phyloP scores from a whole-genome alignment of 2,888 invertebrate genomes.

The Ennomos quercinarius region DNA sequence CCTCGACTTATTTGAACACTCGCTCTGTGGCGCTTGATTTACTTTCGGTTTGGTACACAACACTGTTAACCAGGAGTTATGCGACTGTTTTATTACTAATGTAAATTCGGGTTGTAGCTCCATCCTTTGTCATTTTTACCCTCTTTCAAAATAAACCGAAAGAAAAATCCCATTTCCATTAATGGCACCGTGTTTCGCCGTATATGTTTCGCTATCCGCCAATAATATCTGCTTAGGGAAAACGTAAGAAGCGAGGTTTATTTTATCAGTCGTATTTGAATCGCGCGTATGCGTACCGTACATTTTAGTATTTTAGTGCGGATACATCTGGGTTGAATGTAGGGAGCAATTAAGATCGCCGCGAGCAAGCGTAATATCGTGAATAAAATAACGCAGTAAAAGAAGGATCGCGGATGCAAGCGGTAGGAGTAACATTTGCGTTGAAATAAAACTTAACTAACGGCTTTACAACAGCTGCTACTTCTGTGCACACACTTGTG shows the following conservation, averaged over 20 bases:
- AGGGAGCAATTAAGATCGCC: slow-evolving; percentile 28
- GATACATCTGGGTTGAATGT: slow-evolving; percentile 26
- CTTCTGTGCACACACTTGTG: slow-evolving; percentile 48
- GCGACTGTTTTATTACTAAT: slow-evolving; percentile 48
- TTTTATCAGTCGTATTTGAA: slow-evolving; percentile 22
- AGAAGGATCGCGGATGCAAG: slow-evolving; percentile 41
- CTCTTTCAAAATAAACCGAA: slow-evolving; percentile 27
- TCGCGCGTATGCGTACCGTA: slow-evolving; percentile 11
- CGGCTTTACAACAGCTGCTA: slow-evolving; percentile 57
- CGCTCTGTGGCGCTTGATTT: slow-evolving; percentile 54
- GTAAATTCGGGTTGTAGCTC: slow-evolving; percentile 44
- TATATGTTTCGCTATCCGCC: slow-evolving; percentile 24
- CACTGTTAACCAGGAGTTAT: slow-evolving; percentile 48
- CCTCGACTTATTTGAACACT: slow-evolving; percentile 59
- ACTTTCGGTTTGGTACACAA: slow-evolving; percentile 55
- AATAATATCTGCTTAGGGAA: slow-evolving; percentile 33
- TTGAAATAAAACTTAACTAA: slow-evolving; percentile 55
- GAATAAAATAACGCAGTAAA: slow-evolving; percentile 27
- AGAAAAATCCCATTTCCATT: slow-evolving; percentile 30
- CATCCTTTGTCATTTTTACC: slow-evolving; percentile 35
- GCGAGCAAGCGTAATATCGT: slow-evolving; percentile 16
- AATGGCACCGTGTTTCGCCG: slow-evolving; percentile 30
- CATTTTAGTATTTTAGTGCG: slow-evolving; percentile 13
- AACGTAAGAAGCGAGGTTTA: slow-evolving; percentile 26
- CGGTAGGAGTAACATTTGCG: slow-evolving; percentile 38